Evolutionary conservation across 1,140 invertebrate genomes (phyloP).

Genomic region (Eulimnadia texana): DNA sequence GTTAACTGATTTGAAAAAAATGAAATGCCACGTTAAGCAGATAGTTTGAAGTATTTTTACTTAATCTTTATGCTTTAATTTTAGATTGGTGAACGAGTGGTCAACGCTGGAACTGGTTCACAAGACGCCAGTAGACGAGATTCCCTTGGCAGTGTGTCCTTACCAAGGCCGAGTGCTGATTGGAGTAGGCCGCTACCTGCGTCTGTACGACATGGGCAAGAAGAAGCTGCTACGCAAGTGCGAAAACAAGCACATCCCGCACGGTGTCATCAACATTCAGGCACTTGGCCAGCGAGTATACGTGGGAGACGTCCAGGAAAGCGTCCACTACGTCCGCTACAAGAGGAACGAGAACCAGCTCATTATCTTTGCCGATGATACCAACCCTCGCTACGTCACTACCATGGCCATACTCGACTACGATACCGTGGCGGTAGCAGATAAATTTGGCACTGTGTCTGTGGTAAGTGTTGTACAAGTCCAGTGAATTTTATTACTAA

Average conservation of each 20-base stretch:
- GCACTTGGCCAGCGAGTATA: constrained; percentile 85
- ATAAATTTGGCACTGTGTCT: constrained; percentile 97
- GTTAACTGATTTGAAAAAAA: too few relatives aligned
- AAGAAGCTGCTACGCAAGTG: constrained; percentile 94
- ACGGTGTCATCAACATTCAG: constrained; percentile 84
- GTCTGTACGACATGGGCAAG: constrained; percentile 93
- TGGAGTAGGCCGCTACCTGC: constrained; percentile 77
- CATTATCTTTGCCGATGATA: constrained; percentile 96
- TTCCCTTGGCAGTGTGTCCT: constrained; percentile 71
- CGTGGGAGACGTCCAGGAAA: constrained; percentile 93
- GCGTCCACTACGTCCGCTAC: constrained; percentile 90
- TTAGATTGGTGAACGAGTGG: constrained; percentile 47
- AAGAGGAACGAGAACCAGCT: constrained; percentile 92
- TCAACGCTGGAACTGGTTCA: constrained; percentile 79
- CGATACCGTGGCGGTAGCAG: constrained; percentile 86
- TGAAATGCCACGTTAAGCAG: too few relatives aligned
- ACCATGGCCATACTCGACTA: constrained; percentile 87
- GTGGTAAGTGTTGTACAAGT: constrained; percentile 47
- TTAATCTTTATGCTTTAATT: constrained; percentile 21
- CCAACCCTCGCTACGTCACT: constrained; percentile 90
- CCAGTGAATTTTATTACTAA: constrained; percentile 4
- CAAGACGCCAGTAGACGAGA: constrained; percentile 85
- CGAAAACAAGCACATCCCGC: constrained; percentile 97
- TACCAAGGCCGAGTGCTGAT: constrained; percentile 86
- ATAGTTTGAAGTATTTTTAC: background rate